phyloP scores from a whole-genome alignment of 2,888 invertebrate species.

The Creontiades dilutus region DNA sequence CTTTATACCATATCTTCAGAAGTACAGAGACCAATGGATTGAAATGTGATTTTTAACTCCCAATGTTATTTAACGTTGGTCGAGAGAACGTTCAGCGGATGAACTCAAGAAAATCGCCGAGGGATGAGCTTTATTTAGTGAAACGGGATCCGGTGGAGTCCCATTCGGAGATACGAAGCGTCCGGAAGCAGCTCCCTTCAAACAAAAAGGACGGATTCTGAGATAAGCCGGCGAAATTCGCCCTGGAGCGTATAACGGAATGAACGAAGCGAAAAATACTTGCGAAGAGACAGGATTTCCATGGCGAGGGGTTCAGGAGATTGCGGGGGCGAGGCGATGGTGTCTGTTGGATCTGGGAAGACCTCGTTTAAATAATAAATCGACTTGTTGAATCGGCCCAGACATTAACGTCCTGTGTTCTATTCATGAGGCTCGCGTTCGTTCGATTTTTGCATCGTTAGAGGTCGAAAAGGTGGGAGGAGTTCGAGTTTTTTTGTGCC shows the following conservation, averaged over 20 bases:
- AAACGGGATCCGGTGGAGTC: too few relatives aligned
- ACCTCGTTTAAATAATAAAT: slow-evolving; percentile 49
- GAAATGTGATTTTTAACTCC: too few relatives aligned
- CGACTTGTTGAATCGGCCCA: slow-evolving; percentile 46
- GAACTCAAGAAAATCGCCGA: too few relatives aligned
- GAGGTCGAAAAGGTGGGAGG: background rate
- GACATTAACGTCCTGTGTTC: slow-evolving; percentile 30
- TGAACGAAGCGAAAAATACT: background rate
- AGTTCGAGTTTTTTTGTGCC: background rate
- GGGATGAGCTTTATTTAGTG: too few relatives aligned
- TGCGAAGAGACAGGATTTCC: background rate
- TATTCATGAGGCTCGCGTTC: slow-evolving; percentile 17
- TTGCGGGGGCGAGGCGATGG: background rate
- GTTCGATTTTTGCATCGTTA: slow-evolving; percentile 38
- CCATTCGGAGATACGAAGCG: background rate
- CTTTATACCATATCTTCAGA: too few relatives aligned
- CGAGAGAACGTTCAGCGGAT: too few relatives aligned
- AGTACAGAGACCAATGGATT: too few relatives aligned
- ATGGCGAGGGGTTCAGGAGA: background rate
- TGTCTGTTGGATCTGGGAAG: background rate
- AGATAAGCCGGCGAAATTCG: background rate
- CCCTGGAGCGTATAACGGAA: background rate
- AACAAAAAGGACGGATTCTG: background rate
- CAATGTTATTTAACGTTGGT: too few relatives aligned
- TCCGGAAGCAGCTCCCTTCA: background rate